Percentiles rank a stretch among this genome's conserved stretches.
Conservation (phyloP, 1,140 invertebrate species). For the Drosophila sucinea region DNA sequence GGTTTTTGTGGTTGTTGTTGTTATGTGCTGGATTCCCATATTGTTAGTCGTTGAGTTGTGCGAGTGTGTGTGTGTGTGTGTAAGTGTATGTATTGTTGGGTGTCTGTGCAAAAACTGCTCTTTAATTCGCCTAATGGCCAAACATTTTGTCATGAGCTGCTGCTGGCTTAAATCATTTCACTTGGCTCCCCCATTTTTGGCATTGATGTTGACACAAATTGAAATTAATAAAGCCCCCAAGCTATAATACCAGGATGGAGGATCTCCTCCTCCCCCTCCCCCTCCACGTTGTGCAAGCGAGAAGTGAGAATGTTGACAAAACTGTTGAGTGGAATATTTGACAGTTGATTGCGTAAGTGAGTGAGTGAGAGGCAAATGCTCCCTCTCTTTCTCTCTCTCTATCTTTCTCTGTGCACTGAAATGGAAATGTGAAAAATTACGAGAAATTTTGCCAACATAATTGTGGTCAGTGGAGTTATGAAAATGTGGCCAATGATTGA, state of each 20-base stretch:
- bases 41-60: constrained; percentile 54
- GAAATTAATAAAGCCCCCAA: constrained; percentile 72
- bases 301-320: constrained; percentile 42
- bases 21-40: constrained; percentile 27
- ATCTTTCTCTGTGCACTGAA: constrained; percentile 2
- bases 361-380: not conserved
- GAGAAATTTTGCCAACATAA: constrained; percentile 64
- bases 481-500: constrained; percentile 23
- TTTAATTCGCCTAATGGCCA: constrained; percentile 74
- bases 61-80: constrained; percentile 41
- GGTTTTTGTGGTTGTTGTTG: constrained; percentile 54
- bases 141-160: constrained; percentile 70
- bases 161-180: constrained; percentile 72
- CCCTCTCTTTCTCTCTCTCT: not conserved
- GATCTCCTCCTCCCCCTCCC: not conserved
- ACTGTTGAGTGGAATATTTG: constrained; percentile 70
- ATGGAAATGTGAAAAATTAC: constrained; percentile 63
- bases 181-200: constrained; percentile 54
- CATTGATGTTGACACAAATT: constrained; percentile 79
- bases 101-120: constrained; percentile 45
- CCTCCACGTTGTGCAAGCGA: not conserved
- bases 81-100: not conserved
- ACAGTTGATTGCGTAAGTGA: constrained; percentile 28
- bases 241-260: constrained; percentile 7
- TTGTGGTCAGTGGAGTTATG: constrained; percentile 56